phyloP scores from a whole-genome alignment of 2,888 invertebrate species.

The Nasonovia ribisnigri region DNA sequence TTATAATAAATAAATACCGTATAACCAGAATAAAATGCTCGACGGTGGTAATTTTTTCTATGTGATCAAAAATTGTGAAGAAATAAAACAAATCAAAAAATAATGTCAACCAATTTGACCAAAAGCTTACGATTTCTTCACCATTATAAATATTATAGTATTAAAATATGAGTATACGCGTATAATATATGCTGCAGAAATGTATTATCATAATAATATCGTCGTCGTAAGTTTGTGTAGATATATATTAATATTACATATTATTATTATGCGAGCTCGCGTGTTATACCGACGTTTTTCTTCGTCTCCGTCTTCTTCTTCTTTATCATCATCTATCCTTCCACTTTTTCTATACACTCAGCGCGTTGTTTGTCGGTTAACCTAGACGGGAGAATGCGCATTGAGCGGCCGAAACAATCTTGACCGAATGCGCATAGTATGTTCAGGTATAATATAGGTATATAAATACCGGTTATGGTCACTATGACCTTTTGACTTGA shows the following conservation, averaged over 20 bases:
- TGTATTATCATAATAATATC: not conserved
- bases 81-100: not conserved
- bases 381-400: slow-evolving; percentile 4
- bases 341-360: not conserved
- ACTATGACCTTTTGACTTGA: slow-evolving; percentile 56
- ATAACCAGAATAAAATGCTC: not conserved
- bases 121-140: slow-evolving; percentile 50
- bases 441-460: slow-evolving; percentile 1
- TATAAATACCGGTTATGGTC: slow-evolving; percentile 54
- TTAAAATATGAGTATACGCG: not conserved
- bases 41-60: not conserved
- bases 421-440: not conserved
- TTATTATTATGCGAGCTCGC: not conserved
- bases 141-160: not conserved
- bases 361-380: not conserved
- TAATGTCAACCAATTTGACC: not conserved
- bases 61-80: not conserved
- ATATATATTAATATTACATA: not conserved
- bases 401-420: slow-evolving; percentile 23
- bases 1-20: not conserved
- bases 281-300: not conserved
- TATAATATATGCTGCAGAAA: not conserved
- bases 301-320: not conserved
- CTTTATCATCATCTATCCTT: too few relatives aligned
- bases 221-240: not conserved